Evolutionary conservation across 2,888 invertebrate genomes (phyloP).

Genomic region (Rutpela maculata): DNA sequence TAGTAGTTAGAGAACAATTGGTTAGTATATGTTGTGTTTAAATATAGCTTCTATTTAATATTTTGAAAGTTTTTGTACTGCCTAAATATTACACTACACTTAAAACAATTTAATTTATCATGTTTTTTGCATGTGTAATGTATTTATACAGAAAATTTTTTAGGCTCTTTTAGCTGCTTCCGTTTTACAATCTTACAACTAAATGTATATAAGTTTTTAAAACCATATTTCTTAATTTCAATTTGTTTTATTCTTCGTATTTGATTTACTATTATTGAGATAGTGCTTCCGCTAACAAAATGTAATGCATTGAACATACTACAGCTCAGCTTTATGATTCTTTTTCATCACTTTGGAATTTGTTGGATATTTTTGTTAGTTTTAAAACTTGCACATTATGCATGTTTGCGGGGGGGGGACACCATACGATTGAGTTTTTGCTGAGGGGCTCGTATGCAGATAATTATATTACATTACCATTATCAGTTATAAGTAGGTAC

Average conservation of each 20-base stretch:
- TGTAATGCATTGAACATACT: slow-evolving; percentile 34
- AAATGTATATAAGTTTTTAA: slow-evolving; percentile 41
- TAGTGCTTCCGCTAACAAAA: slow-evolving; percentile 44
- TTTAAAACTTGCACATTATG: slow-evolving; percentile 50
- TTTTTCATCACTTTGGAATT: slow-evolving; percentile 42
- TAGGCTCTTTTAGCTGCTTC: slow-evolving; percentile 44
- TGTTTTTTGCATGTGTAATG: slow-evolving; percentile 57
- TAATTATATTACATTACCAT: no score
- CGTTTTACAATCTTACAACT: slow-evolving; percentile 28
- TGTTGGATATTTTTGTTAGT: slow-evolving; percentile 40
- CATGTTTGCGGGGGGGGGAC: slow-evolving; percentile 53
- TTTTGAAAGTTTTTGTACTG: slow-evolving; percentile 48
- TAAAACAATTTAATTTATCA: slow-evolving; percentile 45
- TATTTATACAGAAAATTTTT: slow-evolving; percentile 40
- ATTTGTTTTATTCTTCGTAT: slow-evolving; percentile 31
- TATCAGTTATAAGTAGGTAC: no score
- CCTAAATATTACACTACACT: slow-evolving; percentile 65
- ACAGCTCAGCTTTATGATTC: slow-evolving; percentile 47
- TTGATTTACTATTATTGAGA: slow-evolving; percentile 29
- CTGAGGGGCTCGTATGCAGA: neutral
- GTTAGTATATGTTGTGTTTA: slow-evolving; percentile 30
- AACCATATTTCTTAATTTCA: slow-evolving; percentile 31
- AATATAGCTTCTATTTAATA: slow-evolving; percentile 30
- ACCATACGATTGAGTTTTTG: slow-evolving; percentile 53
- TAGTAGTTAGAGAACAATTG: slow-evolving; percentile 29